Base-by-base conservation (phyloP, 1,140 invertebrate species). In the Stegodyphus mimosarum region DNA sequence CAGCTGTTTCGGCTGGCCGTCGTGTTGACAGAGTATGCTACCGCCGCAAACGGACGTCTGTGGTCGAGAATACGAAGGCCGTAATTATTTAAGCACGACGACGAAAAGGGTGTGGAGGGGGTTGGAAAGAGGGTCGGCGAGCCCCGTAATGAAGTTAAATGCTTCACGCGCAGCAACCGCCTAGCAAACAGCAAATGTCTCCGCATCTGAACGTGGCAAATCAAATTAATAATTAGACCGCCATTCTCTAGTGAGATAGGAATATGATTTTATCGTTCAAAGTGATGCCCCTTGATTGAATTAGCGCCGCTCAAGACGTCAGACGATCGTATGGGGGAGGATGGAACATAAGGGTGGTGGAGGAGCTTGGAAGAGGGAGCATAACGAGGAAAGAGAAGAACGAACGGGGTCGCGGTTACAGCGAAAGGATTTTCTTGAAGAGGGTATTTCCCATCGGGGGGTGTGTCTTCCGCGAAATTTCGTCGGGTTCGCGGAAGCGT, bases 221-320 rank as follows among this genome's bases (percentile, higher is more conserved):
- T 84, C 81, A 70, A 84, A 84, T 84, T 84, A 84, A 84, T 84
- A 84, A 84, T 84, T 84, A 84, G 81, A 76, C 63, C 55, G 81
- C 13, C 73, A 76, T 84, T 84, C 81, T 84, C 81, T 76, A 48
- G 72, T 55, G 81, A 76, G 81, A 76, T 76, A 72, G 63, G 72
- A 84, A 75, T 84, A 84, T 84, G 81, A 84, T 84, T 84, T 76
- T 73, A 84, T 84, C 81, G 63, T 84, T 84, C 80, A 74, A 73
- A 74, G 53, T 74, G 80, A 83, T 83, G 80, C 80, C 60, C 5
- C 63, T 51, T 84, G 72, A 84, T 84, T 84, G 81, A 76, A 84
- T 84, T 84, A 84, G 33, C 48, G 10, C 63, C 33, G 70, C 80
- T 83, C 70, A 80, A 80, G 78, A 80, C 78, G 78, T 70, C 78